Evolutionary conservation across 2,888 invertebrate species (phyloP).

Genomic region (Phorcus lineatus): DNA sequence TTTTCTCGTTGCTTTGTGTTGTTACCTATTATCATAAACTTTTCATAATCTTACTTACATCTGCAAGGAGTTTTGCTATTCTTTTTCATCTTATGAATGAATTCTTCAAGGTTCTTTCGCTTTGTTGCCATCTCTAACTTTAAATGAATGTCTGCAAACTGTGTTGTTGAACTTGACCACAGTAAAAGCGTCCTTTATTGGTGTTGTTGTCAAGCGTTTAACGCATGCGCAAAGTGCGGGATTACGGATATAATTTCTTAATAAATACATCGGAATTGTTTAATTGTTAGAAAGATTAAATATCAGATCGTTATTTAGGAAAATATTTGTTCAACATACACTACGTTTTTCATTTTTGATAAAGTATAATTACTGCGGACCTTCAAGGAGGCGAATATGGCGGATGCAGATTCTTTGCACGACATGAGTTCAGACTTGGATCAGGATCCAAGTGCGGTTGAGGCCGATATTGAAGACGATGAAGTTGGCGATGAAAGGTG

Average conservation of each 20-base stretch:
- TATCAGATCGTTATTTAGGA: not conserved
- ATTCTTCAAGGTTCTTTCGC: constrained; percentile 36
- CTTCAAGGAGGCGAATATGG: constrained; percentile 64
- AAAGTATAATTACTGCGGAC: not conserved
- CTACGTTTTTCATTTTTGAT: too few relatives aligned
- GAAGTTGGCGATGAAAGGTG: constrained; percentile 68
- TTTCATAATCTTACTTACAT: constrained; percentile 29
- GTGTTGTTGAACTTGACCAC: not conserved
- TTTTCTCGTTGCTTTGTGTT: too few relatives aligned
- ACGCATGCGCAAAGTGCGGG: constrained; percentile 11
- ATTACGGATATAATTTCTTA: not conserved
- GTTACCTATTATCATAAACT: too few relatives aligned
- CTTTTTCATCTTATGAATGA: constrained; percentile 39
- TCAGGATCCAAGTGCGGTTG: constrained; percentile 70
- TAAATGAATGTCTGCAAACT: not conserved
- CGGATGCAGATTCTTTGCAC: constrained; percentile 73
- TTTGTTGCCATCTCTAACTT: constrained; percentile 27
- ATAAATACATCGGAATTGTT: not conserved
- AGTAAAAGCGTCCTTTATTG: constrained; percentile 1
- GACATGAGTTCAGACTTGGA: constrained; percentile 73
- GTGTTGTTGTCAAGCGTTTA: not conserved
- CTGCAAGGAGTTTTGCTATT: constrained; percentile 35
- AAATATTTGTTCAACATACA: not conserved
- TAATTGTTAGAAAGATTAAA: not conserved
- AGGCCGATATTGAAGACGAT: constrained; percentile 72